These are phyloP conservation scores for Heliconius hortense DNA, from an alignment of 2,888 invertebrate genomes.

Conservation along the genomic window DNA sequence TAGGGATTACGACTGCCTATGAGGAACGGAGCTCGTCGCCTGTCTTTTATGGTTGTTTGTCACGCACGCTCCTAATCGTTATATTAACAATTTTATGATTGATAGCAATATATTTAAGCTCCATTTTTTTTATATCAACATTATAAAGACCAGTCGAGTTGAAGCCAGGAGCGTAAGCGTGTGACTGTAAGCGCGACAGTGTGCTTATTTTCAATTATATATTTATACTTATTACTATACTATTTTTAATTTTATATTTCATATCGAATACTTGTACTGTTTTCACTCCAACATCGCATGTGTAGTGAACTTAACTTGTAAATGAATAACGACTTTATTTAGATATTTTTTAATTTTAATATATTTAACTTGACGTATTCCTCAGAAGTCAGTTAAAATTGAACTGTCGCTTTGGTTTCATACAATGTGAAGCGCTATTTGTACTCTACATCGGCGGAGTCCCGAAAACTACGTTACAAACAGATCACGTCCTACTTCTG, in stretches of 20 bases:
- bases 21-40: constrained; percentile 4
- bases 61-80: constrained; percentile 30
- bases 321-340: too few species aligned
- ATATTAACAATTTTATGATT: constrained; percentile 14
- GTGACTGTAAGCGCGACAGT: too few species aligned
- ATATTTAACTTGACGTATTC: neutral
- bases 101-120: constrained; percentile 2
- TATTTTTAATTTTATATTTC: too few species aligned
- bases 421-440: constrained; percentile 16
- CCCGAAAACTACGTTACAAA: constrained; percentile 45
- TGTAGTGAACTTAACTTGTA: too few species aligned
- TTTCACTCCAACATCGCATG: too few species aligned
- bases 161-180: too few species aligned
- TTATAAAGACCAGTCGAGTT: neutral
- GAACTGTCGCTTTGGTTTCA: neutral
- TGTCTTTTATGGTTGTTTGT: constrained; percentile 24
- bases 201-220: too few species aligned
- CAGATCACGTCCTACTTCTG: constrained; percentile 55
- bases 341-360: neutral
- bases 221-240: too few species aligned
- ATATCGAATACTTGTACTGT: too few species aligned
- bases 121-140: neutral
- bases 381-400: neutral
- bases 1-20: constrained; percentile 8
- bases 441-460: constrained; percentile 36